Conservation (phyloP, 1,140 invertebrate species). For the Globodera ellingtonae region DNA sequence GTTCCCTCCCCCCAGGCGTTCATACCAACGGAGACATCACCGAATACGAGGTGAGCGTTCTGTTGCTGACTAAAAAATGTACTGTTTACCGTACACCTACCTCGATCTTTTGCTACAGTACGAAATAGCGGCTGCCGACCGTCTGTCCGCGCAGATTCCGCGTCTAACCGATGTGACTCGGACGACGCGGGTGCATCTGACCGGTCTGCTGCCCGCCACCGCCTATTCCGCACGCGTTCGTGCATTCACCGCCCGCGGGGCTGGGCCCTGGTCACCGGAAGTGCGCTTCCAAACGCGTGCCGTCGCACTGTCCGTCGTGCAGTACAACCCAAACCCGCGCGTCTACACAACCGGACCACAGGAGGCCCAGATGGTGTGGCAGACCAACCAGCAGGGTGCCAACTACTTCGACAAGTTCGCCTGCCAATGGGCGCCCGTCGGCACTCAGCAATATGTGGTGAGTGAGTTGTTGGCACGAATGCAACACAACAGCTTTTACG, state of each 20-base stretch:
- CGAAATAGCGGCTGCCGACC: conserved; percentile 56
- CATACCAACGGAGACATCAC: conserved; percentile 63
- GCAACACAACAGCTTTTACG: not conserved
- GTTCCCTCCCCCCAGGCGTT: not conserved
- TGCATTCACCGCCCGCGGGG: conserved; percentile 57
- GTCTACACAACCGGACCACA: conserved; percentile 58
- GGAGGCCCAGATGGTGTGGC: conserved; percentile 63
- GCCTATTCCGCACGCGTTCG: conserved; percentile 57
- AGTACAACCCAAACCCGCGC: conserved; percentile 35
- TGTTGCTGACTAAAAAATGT: too few relatives aligned
- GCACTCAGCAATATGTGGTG: conserved; percentile 41
- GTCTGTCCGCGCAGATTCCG: conserved; percentile 46
- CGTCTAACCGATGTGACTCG: conserved; percentile 53
- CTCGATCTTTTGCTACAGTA: conserved; percentile 35
- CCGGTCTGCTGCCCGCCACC: conserved; percentile 50
- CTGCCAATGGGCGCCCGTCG: conserved; percentile 55
- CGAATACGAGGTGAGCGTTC: conserved; percentile 52
- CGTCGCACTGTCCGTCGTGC: conserved; percentile 2
- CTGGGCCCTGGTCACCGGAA: conserved; percentile 63
- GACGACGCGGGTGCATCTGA: conserved; percentile 55
- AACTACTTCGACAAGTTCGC: conserved; percentile 62
- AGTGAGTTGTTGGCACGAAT: not conserved
- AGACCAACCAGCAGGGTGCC: conserved; percentile 50
- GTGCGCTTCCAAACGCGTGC: conserved; percentile 56
- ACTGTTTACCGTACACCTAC: not conserved